Evolutionary conservation across 2,888 invertebrate genomes (phyloP).

Genomic region (Cecidostiba fungosa): DNA sequence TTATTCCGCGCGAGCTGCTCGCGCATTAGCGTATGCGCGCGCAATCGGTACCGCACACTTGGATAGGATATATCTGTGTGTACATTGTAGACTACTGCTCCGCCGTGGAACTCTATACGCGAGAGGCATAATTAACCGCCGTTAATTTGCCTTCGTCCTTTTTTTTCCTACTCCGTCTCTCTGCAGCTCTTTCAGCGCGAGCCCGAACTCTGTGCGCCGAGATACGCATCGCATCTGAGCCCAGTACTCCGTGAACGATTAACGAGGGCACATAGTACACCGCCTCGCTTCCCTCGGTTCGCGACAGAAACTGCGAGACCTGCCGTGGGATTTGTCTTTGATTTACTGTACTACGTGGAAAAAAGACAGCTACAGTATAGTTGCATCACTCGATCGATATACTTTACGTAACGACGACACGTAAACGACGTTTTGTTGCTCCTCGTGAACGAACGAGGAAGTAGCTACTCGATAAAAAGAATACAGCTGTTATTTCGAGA

Average conservation of each 20-base stretch:
- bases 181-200: conserved; percentile 59
- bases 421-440: conserved; percentile 6
- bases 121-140: conserved; percentile 70
- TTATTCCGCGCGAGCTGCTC: conserved; percentile 31
- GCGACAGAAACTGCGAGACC: conserved; percentile 34
- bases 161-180: conserved; percentile 59
- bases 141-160: conserved; percentile 70
- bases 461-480: conserved; percentile 10
- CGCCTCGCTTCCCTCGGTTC: conserved; percentile 10
- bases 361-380: neutral
- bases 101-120: conserved; percentile 63
- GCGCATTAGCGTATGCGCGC: conserved; percentile 62
- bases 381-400: conserved; percentile 12
- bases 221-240: conserved; percentile 72
- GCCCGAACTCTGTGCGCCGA: conserved; percentile 63
- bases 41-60: conserved; percentile 59
- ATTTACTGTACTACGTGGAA: neutral
- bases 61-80: neutral
- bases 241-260: conserved; percentile 72
- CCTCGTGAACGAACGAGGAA: neutral
- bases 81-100: neutral
- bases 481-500: neutral
- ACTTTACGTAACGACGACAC: neutral
- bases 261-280: conserved; percentile 66
- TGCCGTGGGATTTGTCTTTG: conserved; percentile 40